Percentiles rank a stretch among this genome's conserved stretches.
These are phyloP conservation scores for Helicolenus hilgendorfi DNA, from an alignment of 2,797 vertebrate species.

Conservation along the genomic window DNA sequence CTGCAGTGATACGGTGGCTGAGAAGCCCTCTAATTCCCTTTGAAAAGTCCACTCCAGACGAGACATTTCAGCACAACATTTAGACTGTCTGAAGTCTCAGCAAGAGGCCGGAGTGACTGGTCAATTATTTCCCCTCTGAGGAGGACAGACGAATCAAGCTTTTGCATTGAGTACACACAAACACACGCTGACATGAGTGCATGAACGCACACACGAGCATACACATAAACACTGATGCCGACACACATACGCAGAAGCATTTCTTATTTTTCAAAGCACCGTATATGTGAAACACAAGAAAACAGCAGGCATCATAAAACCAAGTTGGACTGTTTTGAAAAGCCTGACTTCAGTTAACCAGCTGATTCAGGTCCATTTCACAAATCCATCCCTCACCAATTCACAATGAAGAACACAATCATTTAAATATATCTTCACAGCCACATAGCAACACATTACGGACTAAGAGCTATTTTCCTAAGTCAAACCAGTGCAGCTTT, in stretches of 20 bases:
- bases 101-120: slow-evolving; percentile 59
- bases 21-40: slow-evolving; percentile 63
- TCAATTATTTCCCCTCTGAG: slow-evolving; percentile 65
- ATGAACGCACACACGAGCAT: background rate
- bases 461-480: background rate
- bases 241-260: background rate
- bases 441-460: background rate
- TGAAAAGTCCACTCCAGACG: slow-evolving; percentile 69
- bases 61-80: slow-evolving; percentile 69
- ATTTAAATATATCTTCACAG: background rate
- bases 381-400: background rate
- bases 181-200: slow-evolving; percentile 6
- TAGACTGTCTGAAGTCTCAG: slow-evolving; percentile 68
- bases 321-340: background rate
- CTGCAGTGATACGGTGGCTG: slow-evolving; percentile 61
- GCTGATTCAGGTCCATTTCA: background rate
- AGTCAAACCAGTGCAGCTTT: background rate
- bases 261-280: background rate
- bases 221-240: background rate
- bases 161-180: slow-evolving; percentile 50
- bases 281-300: background rate
- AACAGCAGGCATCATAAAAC: background rate
- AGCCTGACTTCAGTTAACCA: background rate
- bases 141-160: slow-evolving; percentile 56
- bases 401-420: background rate